Evolutionary conservation across 30 jellyfish, hydroid and myxozoan species (phyloP).

Genomic region (Rhopilema esculentum): DNA sequence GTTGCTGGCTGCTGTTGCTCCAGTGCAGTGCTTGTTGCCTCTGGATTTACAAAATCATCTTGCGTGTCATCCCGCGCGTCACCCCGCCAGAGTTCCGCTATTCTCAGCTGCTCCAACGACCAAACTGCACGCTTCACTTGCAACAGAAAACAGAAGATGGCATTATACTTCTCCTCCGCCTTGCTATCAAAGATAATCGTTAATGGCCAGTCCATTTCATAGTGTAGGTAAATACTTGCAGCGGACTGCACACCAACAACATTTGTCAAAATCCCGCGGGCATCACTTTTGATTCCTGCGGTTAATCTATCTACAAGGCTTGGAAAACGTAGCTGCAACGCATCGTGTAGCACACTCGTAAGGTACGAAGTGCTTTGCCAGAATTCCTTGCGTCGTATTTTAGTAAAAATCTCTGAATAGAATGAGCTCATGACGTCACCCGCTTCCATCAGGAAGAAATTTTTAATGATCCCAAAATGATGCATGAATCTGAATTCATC

Average conservation of each 20-base stretch:
- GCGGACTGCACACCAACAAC: conserved; percentile 26
- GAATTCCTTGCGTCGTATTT: conserved; percentile 53
- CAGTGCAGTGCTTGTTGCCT: neutral
- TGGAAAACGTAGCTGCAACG: conserved; percentile 73
- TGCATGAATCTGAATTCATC: conserved; percentile 26
- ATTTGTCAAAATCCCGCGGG: conserved; percentile 13
- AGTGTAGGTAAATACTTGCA: conserved; percentile 43
- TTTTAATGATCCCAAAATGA: conserved; percentile 53
- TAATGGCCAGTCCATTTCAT: conserved; percentile 78
- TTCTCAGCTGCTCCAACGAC: conserved; percentile 81
- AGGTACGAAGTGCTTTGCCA: conserved; percentile 86
- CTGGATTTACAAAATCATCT: neutral
- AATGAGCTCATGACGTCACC: conserved; percentile 83
- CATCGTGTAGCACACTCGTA: conserved; percentile 84
- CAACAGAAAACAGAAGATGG: conserved; percentile 72
- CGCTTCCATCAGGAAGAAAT: conserved; percentile 86
- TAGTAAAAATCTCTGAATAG: conserved; percentile 79
- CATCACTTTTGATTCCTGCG: conserved; percentile 49
- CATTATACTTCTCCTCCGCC: conserved; percentile 75
- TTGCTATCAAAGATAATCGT: conserved; percentile 75
- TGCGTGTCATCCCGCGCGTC: neutral
- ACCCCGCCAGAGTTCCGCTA: conserved; percentile 24
- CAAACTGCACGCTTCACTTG: conserved; percentile 88
- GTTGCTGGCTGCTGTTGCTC: neutral
- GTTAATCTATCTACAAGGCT: conserved; percentile 52